phyloP scores from a whole-genome alignment of 2,888 invertebrate genomes.

The Galerucella calmariensis region DNA sequence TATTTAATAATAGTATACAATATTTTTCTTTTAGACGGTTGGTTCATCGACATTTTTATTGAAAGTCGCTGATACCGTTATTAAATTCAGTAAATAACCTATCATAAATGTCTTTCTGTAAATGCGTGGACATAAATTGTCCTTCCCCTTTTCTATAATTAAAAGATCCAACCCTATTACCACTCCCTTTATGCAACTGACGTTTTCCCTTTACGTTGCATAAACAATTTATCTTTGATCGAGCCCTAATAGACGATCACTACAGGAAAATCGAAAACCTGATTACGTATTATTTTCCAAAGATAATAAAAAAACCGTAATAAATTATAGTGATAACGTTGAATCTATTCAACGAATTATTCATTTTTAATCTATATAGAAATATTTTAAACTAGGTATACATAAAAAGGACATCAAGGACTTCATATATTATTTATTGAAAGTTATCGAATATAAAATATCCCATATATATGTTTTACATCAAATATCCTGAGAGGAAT shows the following conservation, averaged over 20 bases:
- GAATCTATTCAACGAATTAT: background rate
- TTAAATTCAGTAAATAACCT: conserved; percentile 53
- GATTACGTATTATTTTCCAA: conserved; percentile 12
- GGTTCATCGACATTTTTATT: conserved; percentile 29
- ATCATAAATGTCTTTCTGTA: conserved; percentile 53
- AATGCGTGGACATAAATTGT: conserved; percentile 55
- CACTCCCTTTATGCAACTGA: conserved; percentile 52
- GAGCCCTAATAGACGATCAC: conserved; percentile 29
- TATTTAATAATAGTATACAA: conserved; percentile 5
- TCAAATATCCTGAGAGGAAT: conserved; percentile 49
- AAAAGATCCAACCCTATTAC: conserved; percentile 57
- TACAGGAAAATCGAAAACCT: conserved; percentile 32
- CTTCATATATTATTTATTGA: conserved; percentile 27
- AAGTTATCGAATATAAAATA: conserved; percentile 46
- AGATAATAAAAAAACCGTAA: conserved; percentile 1
- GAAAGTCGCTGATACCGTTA: conserved; percentile 36
- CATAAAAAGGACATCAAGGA: background rate
- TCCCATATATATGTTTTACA: conserved; percentile 47
- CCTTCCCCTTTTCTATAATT: conserved; percentile 58
- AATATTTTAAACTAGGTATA: too few relatives aligned
- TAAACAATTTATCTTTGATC: conserved; percentile 50
- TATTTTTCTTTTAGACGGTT: background rate
- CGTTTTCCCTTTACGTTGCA: conserved; percentile 53
- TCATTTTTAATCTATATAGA: too few relatives aligned
- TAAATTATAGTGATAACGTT: background rate